Evolutionary conservation across 2,797 vertebrate species (phyloP).

Genomic region (Sciurus vulgaris): DNA sequence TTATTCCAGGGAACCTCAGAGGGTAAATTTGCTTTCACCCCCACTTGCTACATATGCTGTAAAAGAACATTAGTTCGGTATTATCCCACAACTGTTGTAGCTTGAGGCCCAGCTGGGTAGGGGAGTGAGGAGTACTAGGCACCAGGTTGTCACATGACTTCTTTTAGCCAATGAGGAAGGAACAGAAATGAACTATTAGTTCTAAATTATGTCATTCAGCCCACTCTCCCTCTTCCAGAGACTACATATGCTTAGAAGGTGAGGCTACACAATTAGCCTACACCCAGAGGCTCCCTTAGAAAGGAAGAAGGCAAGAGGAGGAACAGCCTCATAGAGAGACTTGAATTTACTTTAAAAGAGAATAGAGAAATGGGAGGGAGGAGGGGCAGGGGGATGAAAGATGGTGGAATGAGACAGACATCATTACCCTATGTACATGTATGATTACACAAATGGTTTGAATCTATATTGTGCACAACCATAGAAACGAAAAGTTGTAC

Average conservation of each 20-base stretch:
- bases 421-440: too few relatives aligned
- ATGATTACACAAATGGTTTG: too few relatives aligned
- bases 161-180: neutral
- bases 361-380: neutral
- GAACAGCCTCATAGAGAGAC: neutral
- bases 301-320: neutral
- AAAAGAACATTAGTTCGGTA: neutral
- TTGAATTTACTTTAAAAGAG: slow-evolving; percentile 23
- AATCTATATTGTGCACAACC: too few relatives aligned
- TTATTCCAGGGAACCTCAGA: neutral
- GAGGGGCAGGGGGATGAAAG: too few relatives aligned
- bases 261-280: neutral
- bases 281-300: neutral
- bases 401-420: too few relatives aligned
- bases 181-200: neutral
- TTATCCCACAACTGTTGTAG: neutral
- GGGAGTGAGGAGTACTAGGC: neutral
- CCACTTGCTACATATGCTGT: neutral
- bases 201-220: neutral
- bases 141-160: neutral
- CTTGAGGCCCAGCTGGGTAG: neutral
- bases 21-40: neutral
- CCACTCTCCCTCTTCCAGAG: neutral
- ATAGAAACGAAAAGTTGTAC: too few relatives aligned
- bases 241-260: neutral